A percentile compares a stretch with the other conserved stretches of the same genome.
phyloP scores from a whole-genome alignment of 1,140 invertebrate genomes.

The Onthophagus taurus region DNA sequence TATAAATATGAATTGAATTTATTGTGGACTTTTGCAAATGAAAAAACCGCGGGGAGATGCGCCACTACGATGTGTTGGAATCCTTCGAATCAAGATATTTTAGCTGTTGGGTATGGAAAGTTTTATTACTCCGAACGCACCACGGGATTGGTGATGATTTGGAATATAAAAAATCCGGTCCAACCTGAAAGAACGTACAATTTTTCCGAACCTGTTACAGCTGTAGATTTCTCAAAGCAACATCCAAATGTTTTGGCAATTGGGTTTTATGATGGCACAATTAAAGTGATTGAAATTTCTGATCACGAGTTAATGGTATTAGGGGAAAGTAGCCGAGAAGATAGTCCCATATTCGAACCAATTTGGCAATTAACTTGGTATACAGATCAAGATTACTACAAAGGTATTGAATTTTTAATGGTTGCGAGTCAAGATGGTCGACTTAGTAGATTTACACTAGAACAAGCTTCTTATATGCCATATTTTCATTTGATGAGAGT shows the following conservation, averaged over 20 bases:
- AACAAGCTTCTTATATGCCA: slow-evolving; percentile 34
- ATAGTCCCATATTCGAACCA: slow-evolving; percentile 47
- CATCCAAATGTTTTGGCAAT: slow-evolving; percentile 65
- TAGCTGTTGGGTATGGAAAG: slow-evolving; percentile 63
- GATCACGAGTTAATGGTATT: slow-evolving; percentile 43
- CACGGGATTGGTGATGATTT: slow-evolving; percentile 63
- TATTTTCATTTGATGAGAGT: slow-evolving; percentile 43
- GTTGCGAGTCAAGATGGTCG: slow-evolving; percentile 48
- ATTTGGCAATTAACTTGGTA: slow-evolving; percentile 52
- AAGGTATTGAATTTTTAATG: slow-evolving; percentile 41
- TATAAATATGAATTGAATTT: slow-evolving; percentile 53
- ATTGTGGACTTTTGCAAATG: slow-evolving; percentile 52
- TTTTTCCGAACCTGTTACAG: slow-evolving; percentile 60
- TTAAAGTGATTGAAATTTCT: slow-evolving; percentile 63
- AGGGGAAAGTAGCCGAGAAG: slow-evolving; percentile 64
- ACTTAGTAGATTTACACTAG: slow-evolving; percentile 41
- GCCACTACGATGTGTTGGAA: slow-evolving; percentile 55
- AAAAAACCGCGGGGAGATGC: slow-evolving; percentile 33
- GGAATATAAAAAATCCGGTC: slow-evolving; percentile 78
- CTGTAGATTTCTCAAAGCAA: slow-evolving; percentile 43
- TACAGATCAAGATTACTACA: slow-evolving; percentile 38
- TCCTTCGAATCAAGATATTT: slow-evolving; percentile 49
- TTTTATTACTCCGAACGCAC: slow-evolving; percentile 42
- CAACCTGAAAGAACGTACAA: slow-evolving; percentile 64
- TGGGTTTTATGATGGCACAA: slow-evolving; percentile 68